Percentiles rank a stretch among this genome's conserved stretches.
Conservation (phyloP, 53 echinoderm and acorn worm species). For the Glandiceps talaboti region DNA sequence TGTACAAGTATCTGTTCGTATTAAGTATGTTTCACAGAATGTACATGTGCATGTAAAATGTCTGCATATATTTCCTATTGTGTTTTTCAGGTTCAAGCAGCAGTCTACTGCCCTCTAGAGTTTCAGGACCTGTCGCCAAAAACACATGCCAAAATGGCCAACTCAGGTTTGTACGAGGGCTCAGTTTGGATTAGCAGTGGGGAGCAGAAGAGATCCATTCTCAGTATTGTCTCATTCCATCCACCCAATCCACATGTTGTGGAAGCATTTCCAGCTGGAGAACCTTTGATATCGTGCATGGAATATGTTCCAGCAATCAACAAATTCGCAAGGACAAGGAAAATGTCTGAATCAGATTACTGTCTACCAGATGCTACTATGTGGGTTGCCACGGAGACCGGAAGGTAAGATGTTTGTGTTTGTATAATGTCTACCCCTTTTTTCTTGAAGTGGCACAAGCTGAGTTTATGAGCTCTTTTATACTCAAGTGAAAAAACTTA, state of each 20-base stretch:
- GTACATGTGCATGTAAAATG: too few species aligned
- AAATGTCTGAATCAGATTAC: conserved; percentile 19
- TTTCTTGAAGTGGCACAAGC: too few species aligned
- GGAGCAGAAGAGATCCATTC: conserved; percentile 47
- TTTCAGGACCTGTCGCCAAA: conserved; percentile 29
- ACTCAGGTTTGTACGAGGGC: conserved; percentile 44
- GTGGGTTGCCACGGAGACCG: conserved; percentile 77
- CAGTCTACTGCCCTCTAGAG: conserved; percentile 79
- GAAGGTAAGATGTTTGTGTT: conserved; percentile 57
- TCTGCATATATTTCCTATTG: too few species aligned
- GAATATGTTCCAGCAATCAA: conserved; percentile 74
- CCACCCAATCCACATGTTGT: conserved; percentile 50
- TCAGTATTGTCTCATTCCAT: conserved; percentile 74
- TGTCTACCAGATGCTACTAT: conserved; percentile 66
- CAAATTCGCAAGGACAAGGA: conserved; percentile 9
- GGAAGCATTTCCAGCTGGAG: conserved; percentile 77
- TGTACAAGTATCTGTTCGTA: too few species aligned
- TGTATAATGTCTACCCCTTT: too few species aligned
- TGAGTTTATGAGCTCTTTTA: too few species aligned
- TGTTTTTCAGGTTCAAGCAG: conserved; percentile 54
- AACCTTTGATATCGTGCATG: conserved; percentile 58
- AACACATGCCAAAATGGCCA: conserved; percentile 5
- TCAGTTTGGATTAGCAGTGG: conserved; percentile 85
- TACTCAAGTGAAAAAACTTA: too few species aligned
- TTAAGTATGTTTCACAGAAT: too few species aligned